phyloP scores from a whole-genome alignment of 2,888 invertebrate species.

The Hydrotaea cyrtoneurina region DNA sequence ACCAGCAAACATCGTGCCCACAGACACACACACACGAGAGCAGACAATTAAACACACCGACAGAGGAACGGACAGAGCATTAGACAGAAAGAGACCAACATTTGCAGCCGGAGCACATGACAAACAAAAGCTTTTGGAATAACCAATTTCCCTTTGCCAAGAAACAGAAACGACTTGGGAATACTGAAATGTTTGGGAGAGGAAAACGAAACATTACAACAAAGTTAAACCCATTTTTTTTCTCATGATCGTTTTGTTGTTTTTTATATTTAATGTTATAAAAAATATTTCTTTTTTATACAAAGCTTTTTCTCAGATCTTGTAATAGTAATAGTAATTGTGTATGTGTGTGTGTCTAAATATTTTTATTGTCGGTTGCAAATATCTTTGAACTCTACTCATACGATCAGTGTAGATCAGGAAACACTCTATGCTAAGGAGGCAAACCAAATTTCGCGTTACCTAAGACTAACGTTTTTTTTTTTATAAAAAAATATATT shows the following conservation, averaged over 20 bases:
- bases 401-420: too few species aligned
- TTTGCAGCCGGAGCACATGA: neutral
- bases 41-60: neutral
- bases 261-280: neutral
- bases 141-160: neutral
- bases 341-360: too few species aligned
- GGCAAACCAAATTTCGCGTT: too few species aligned
- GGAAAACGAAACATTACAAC: neutral
- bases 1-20: neutral
- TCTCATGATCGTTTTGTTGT: neutral
- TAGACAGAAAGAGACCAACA: neutral
- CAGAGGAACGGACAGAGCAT: neutral
- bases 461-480: too few species aligned
- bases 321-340: too few species aligned
- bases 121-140: neutral
- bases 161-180: neutral
- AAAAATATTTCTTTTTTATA: neutral
- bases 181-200: neutral
- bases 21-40: neutral
- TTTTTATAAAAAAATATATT: too few species aligned
- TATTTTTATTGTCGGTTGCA: too few species aligned
- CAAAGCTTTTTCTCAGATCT: neutral
- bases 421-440: too few species aligned
- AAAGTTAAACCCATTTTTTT: neutral
- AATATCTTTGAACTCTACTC: too few species aligned